Evolutionary conservation across 2,888 invertebrate species (phyloP).

Genomic region (Lasioglossum calceatum): DNA sequence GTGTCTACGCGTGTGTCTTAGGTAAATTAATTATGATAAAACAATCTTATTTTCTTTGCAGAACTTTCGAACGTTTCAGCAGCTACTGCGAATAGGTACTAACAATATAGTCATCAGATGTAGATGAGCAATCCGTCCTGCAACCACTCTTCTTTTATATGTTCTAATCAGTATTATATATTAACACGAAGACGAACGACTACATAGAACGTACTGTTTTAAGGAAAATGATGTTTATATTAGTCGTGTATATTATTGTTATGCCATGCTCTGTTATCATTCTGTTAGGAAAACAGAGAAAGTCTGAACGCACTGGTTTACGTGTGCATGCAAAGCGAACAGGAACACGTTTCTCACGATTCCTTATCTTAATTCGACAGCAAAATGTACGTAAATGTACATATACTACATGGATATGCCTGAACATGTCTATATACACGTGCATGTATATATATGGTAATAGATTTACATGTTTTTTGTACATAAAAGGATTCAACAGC

Average conservation of each 20-base stretch:
- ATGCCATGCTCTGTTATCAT: slow-evolving; percentile 5
- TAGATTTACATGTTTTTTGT: slow-evolving; percentile 5
- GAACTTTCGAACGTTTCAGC: slow-evolving; percentile 71
- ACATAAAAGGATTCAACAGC: background rate
- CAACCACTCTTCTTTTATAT: slow-evolving; percentile 30
- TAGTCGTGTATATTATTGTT: slow-evolving; percentile 23
- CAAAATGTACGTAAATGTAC: slow-evolving; percentile 1
- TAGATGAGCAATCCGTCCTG: slow-evolving; percentile 36
- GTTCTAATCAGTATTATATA: slow-evolving; percentile 64
- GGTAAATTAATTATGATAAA: background rate
- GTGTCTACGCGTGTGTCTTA: background rate
- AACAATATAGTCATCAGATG: slow-evolving; percentile 36
- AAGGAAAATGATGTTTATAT: slow-evolving; percentile 22
- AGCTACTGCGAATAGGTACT: slow-evolving; percentile 67
- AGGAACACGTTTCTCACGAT: background rate
- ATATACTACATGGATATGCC: background rate
- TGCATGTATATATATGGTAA: background rate
- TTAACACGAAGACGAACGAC: slow-evolving; percentile 19
- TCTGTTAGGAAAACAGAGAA: slow-evolving; percentile 5
- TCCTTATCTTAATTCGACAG: background rate
- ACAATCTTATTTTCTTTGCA: slow-evolving; percentile 51
- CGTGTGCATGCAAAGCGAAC: background rate
- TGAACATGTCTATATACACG: background rate
- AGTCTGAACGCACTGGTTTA: background rate
- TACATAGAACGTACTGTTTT: slow-evolving; percentile 39